phyloP scores from a whole-genome alignment of 2,797 vertebrate genomes.

The Chelon labrosus region DNA sequence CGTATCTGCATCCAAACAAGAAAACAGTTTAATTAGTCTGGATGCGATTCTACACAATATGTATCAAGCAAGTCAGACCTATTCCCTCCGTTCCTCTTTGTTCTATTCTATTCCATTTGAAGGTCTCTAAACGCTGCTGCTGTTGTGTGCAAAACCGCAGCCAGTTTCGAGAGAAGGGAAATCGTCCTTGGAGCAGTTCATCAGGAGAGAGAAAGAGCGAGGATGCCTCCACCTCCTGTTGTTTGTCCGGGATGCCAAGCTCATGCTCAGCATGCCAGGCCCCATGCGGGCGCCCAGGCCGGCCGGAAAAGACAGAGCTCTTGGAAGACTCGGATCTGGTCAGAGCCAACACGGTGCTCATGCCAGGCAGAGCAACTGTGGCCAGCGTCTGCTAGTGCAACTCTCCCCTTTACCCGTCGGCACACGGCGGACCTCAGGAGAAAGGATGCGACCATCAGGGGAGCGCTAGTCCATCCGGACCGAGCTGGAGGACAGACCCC shows the following conservation, averaged over 20 bases:
- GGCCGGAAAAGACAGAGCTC: conserved; percentile 84
- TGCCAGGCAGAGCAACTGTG: conserved; percentile 78
- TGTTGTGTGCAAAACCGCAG: conserved; percentile 50
- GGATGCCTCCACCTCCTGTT: conserved; percentile 79
- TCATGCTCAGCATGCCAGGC: conserved; percentile 76
- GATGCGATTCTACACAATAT: conserved; percentile 36
- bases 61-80: conserved; percentile 44
- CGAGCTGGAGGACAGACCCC: conserved; percentile 64
- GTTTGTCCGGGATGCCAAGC: conserved; percentile 80
- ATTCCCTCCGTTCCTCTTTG: conserved; percentile 54
- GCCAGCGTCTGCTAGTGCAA: conserved; percentile 76
- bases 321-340: conserved; percentile 72
- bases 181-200: conserved; percentile 79
- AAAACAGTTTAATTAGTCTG: conserved; percentile 55
- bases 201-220: conserved; percentile 64
- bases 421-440: conserved; percentile 71
- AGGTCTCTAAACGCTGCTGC: conserved; percentile 55
- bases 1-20: conserved; percentile 27
- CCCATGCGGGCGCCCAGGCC: conserved; percentile 79
- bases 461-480: conserved; percentile 75
- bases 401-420: conserved; percentile 59
- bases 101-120: conserved; percentile 67
- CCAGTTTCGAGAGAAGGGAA: conserved; percentile 69
- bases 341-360: conserved; percentile 59
- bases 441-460: conserved; percentile 77